Conservation (phyloP, 2,797 vertebrate species). For the Hemitrygon akajei region DNA sequence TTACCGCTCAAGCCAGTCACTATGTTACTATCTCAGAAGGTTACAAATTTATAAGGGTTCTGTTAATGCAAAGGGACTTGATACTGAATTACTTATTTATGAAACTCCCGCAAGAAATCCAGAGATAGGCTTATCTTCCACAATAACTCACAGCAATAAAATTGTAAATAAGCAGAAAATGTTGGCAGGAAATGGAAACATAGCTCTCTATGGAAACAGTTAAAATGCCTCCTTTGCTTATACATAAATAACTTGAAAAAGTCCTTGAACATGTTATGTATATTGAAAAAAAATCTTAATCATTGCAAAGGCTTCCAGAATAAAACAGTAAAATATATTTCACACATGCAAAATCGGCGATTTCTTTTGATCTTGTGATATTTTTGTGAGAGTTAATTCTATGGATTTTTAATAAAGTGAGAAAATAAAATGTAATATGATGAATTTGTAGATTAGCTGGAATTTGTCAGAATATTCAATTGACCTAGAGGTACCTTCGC, state of each 20-base stretch:
- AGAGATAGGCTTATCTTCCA: not conserved
- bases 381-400: not conserved
- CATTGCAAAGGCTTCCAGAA: not conserved
- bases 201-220: not conserved
- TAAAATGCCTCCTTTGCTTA: not conserved
- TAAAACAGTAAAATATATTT: not conserved
- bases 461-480: not conserved
- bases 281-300: too few species aligned
- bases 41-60: not conserved
- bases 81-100: not conserved
- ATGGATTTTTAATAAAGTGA: slow-evolving; percentile 17
- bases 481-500: not conserved
- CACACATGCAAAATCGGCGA: not conserved
- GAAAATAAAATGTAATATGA: not conserved
- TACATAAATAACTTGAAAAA: not conserved
- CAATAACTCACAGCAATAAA: not conserved
- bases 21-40: too few species aligned
- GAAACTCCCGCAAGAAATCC: not conserved
- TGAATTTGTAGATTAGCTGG: not conserved
- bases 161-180: not conserved
- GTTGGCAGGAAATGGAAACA: not conserved
- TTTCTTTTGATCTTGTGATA: slow-evolving; percentile 20
- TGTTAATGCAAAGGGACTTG: not conserved
- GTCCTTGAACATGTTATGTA: not conserved
- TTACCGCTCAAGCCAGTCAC: too few species aligned